Conservation (phyloP, 1,140 invertebrate species). For the Eriocheir sinensis region DNA sequence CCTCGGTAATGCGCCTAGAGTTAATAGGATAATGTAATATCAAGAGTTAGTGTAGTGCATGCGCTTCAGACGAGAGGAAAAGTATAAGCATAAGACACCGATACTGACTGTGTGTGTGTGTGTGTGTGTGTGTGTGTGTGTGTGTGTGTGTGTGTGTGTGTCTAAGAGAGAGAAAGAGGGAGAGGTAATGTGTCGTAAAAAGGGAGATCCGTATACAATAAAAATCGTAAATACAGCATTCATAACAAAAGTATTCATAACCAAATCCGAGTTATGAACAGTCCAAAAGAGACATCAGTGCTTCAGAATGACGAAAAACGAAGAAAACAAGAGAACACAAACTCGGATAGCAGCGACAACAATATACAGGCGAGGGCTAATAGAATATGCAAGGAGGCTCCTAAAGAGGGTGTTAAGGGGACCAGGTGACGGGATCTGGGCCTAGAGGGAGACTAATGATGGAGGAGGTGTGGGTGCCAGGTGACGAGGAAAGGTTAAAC, state of each 20-base stretch:
- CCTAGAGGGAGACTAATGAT: background rate
- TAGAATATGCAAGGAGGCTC: background rate
- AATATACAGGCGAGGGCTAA: background rate
- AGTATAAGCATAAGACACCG: background rate
- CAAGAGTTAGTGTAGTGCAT: background rate
- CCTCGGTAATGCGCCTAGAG: background rate
- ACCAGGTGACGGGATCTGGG: background rate
- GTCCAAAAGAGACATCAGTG: too few species aligned
- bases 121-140: background rate
- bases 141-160: background rate
- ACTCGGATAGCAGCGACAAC: background rate
- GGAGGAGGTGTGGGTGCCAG: background rate
- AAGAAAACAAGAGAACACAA: background rate
- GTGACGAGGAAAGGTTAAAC: background rate
- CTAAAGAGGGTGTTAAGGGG: slow-evolving; percentile 1
- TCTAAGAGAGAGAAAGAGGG: too few species aligned
- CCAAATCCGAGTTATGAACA: too few species aligned
- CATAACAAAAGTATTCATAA: too few species aligned
- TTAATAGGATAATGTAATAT: background rate
- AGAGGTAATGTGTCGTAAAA: background rate
- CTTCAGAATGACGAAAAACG: too few species aligned
- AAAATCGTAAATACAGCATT: too few species aligned
- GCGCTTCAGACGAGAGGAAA: background rate
- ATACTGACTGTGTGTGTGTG: too few species aligned
- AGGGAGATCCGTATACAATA: background rate